A percentile compares a stretch with the other conserved stretches of the same genome.
Conservation (phyloP, 2,113 vertebrate species). For the Rhynchopsitta pachyrhyncha region DNA sequence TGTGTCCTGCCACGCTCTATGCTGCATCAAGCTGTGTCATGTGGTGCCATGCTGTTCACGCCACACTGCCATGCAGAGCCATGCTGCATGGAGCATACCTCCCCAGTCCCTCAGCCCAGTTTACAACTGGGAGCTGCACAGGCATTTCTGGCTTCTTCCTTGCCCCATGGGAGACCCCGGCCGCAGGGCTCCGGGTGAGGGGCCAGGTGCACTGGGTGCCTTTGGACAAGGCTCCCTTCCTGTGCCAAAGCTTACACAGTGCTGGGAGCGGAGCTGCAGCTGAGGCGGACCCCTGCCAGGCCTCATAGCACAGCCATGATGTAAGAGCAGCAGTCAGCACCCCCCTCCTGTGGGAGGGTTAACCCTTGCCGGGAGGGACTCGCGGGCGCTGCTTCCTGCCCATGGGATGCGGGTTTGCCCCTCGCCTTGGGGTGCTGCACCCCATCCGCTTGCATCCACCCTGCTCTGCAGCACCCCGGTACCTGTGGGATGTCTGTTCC, state of each 20-base stretch:
- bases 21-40: not conserved
- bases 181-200: not conserved
- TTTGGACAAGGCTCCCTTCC: conserved; percentile 55
- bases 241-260: conserved; percentile 60
- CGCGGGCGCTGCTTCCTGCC: rapidly evolving
- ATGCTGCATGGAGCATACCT: rapidly evolving
- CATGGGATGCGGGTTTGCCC: rapidly evolving
- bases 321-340: conserved; percentile 68
- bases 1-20: not conserved
- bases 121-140: not conserved
- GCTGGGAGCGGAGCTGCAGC: conserved; percentile 26
- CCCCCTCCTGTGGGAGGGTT: not conserved
- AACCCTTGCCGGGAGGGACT: not conserved
- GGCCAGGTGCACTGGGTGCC: not conserved
- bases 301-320: conserved; percentile 76
- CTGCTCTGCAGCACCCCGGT: not conserved
- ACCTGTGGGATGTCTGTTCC: rapidly evolving
- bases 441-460: not conserved
- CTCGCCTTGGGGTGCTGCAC: not conserved
- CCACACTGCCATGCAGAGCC: rapidly evolving
- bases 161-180: rapidly evolving
- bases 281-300: conserved; percentile 68
- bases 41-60: not conserved
- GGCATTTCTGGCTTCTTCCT: not conserved
- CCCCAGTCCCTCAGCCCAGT: not conserved